phyloP scores from a whole-genome alignment of 2,113 vertebrate genomes.

The Hydrolagus affinis region DNA sequence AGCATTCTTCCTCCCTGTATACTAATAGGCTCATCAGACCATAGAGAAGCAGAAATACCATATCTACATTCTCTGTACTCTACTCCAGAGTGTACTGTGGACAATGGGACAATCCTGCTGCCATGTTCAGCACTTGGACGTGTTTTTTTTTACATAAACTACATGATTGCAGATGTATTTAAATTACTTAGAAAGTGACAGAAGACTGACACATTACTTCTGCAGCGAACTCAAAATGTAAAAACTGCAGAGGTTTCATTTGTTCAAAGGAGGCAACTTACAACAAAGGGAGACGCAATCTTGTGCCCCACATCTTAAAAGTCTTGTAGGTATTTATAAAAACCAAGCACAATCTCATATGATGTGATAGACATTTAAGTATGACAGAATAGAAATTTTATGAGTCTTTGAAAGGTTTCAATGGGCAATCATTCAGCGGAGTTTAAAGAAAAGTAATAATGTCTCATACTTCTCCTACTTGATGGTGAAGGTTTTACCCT shows the following conservation, averaged over 20 bases:
- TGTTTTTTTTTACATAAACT: background rate
- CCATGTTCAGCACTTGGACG: background rate
- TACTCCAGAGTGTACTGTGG: slow-evolving; percentile 50
- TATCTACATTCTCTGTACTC: slow-evolving; percentile 52
- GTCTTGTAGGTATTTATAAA: background rate
- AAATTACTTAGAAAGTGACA: background rate
- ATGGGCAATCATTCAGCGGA: background rate
- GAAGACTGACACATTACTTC: background rate
- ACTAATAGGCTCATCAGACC: slow-evolving; percentile 54
- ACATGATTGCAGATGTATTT: background rate
- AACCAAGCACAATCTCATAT: background rate
- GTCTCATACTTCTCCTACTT: background rate
- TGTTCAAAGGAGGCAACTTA: background rate
- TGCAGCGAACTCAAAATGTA: background rate
- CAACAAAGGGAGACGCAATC: background rate
- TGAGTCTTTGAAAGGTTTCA: background rate
- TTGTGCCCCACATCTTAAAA: background rate
- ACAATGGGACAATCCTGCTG: slow-evolving; percentile 45
- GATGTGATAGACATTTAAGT: background rate
- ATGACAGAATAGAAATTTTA: background rate
- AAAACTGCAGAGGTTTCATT: slow-evolving; percentile 1
- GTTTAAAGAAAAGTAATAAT: background rate
- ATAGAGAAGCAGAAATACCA: slow-evolving; percentile 49
- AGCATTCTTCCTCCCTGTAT: slow-evolving; percentile 45
- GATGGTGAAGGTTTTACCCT: background rate